phyloP scores from a whole-genome alignment of 2,888 invertebrate genomes.

The Caprella mutica region DNA sequence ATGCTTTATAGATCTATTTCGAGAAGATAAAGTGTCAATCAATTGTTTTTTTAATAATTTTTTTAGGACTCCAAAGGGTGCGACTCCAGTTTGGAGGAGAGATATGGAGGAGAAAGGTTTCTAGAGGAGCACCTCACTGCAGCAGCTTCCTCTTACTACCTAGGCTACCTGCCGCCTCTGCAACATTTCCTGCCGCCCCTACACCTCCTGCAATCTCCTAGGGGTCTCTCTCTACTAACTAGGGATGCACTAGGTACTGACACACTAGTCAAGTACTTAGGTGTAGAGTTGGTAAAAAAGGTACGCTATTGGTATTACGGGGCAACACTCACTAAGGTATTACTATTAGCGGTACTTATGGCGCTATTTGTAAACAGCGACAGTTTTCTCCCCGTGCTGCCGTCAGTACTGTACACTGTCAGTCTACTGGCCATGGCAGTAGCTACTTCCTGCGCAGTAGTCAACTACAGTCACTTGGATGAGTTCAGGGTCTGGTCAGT shows the following conservation, averaged over 20 bases:
- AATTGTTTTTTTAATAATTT: too few species aligned
- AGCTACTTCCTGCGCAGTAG: not conserved
- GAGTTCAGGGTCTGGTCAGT: conserved; percentile 7
- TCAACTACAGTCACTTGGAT: not conserved
- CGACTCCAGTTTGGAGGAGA: conserved; percentile 11
- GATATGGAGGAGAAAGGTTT: conserved; percentile 26
- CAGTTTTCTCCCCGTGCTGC: not conserved
- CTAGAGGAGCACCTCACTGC: conserved; percentile 19
- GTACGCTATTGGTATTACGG: conserved; percentile 1
- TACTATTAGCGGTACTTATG: not conserved
- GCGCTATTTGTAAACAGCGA: not conserved
- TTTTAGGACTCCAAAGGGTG: too few species aligned
- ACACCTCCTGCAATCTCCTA: too few species aligned
- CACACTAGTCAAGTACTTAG: not conserved
- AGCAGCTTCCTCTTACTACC: conserved; percentile 5
- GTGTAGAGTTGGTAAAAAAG: conserved; percentile 3
- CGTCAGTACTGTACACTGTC: not conserved
- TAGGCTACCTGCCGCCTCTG: conserved; percentile 1
- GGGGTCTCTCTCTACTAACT: too few species aligned
- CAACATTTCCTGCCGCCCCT: conserved; percentile 5
- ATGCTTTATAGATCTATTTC: too few species aligned
- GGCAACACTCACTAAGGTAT: not conserved
- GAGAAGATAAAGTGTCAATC: too few species aligned
- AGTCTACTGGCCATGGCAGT: not conserved
- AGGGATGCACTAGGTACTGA: too few species aligned